phyloP scores from a whole-genome alignment of 2,797 vertebrate species.

The Leptatherina wallacei region DNA sequence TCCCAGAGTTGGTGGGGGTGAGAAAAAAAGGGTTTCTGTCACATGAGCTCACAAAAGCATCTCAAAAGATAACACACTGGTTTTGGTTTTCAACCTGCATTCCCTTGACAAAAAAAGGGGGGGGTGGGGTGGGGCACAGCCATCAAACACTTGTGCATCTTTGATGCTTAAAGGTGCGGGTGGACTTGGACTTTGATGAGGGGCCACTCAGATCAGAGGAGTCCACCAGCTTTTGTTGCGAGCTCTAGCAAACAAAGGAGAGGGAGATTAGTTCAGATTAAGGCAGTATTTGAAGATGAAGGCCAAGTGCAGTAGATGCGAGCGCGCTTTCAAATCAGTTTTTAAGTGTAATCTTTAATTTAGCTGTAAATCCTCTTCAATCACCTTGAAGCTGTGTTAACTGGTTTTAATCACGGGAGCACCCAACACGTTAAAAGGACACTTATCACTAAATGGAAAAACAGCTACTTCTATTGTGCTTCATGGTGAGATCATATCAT shows the following conservation, averaged over 20 bases:
- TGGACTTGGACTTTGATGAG: constrained; percentile 69
- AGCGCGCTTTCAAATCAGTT: constrained; percentile 2
- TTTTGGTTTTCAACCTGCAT: constrained; percentile 64
- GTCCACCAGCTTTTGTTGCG: constrained; percentile 54
- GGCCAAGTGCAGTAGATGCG: neutral
- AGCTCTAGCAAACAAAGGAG: constrained; percentile 55
- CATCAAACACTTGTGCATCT: constrained; percentile 69
- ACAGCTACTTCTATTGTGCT: constrained; percentile 1
- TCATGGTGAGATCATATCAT: neutral
- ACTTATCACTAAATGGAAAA: neutral
- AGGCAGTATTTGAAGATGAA: constrained; percentile 33
- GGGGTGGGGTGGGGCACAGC: neutral
- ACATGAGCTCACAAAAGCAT: constrained; percentile 59
- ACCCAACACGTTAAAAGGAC: neutral
- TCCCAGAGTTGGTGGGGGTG: constrained; percentile 12
- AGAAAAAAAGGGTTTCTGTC: constrained; percentile 37
- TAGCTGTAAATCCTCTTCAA: neutral
- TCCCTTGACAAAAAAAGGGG: constrained; percentile 32
- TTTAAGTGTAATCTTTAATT: constrained; percentile 7
- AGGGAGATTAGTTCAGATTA: constrained; percentile 40
- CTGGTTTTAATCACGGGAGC: constrained; percentile 5
- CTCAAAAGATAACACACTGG: constrained; percentile 51
- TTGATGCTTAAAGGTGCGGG: constrained; percentile 77
- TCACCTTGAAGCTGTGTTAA: neutral
- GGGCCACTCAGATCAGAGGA: constrained; percentile 54